Percentiles rank a stretch among this genome's conserved stretches.
Evolutionary conservation across 2,113 vertebrate species (phyloP).

Genomic region (Coryphaenoides rupestris): DNA sequence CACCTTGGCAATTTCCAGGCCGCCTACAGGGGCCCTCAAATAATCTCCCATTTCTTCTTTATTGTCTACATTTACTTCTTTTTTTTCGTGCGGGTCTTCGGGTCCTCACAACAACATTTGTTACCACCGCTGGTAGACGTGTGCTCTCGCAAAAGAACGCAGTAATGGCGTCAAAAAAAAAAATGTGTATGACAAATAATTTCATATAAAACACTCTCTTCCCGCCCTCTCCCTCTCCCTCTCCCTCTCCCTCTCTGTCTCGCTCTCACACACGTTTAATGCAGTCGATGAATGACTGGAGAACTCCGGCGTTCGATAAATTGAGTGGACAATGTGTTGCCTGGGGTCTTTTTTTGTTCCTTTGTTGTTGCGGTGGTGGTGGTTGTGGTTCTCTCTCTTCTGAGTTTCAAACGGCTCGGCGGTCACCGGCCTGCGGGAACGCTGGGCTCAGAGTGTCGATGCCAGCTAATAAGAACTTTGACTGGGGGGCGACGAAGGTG

Average conservation of each 20-base stretch:
- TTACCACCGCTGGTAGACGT: neutral
- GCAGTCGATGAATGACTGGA: neutral
- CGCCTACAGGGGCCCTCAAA: slow-evolving; percentile 25
- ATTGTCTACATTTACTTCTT: slow-evolving; percentile 10
- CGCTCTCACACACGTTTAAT: neutral
- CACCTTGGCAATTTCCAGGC: slow-evolving; percentile 32
- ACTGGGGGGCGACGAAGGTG: too few relatives aligned
- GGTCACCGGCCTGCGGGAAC: slow-evolving; percentile 12
- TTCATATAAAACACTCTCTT: too few relatives aligned
- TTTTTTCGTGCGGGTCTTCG: too few relatives aligned
- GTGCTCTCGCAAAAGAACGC: too few relatives aligned
- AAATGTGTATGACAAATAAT: too few relatives aligned
- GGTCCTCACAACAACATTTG: slow-evolving; percentile 11
- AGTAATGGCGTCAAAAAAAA: too few relatives aligned
- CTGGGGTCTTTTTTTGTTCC: slow-evolving; percentile 2
- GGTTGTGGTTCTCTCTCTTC: neutral
- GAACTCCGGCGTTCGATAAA: neutral
- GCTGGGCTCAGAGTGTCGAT: slow-evolving; percentile 17
- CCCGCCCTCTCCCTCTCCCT: too few relatives aligned
- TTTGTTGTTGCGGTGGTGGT: neutral
- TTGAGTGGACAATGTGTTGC: slow-evolving; percentile 3
- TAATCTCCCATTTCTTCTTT: slow-evolving; percentile 17
- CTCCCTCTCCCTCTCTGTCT: too few relatives aligned
- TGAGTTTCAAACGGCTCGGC: slow-evolving; percentile 19
- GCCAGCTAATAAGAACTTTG: slow-evolving; percentile 49